phyloP scores from a whole-genome alignment of 1,140 invertebrate species.

The Notospermus geniculatus region DNA sequence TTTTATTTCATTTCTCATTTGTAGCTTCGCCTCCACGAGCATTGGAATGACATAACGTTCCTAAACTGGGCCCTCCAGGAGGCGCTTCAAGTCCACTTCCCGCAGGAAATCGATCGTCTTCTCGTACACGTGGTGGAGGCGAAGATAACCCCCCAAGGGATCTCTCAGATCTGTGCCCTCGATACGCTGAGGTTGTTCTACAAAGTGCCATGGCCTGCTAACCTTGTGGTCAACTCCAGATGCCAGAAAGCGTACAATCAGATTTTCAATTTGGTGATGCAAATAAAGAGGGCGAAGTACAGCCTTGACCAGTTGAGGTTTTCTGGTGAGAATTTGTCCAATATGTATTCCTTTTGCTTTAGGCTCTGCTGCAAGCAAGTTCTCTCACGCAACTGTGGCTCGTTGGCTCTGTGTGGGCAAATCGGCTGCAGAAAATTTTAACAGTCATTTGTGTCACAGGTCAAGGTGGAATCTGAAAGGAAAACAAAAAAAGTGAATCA shows the following conservation, averaged over 20 bases:
- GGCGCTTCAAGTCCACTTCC: conserved; percentile 58
- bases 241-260: conserved; percentile 62
- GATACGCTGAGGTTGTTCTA: not conserved
- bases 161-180: not conserved
- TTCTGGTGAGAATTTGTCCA: conserved; percentile 48
- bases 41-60: conserved; percentile 53
- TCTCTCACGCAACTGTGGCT: too few relatives aligned
- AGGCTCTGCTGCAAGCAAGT: too few relatives aligned
- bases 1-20: too few relatives aligned
- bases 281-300: conserved; percentile 65
- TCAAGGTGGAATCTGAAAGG: too few relatives aligned
- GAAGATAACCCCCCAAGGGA: not conserved
- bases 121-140: not conserved
- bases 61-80: conserved; percentile 60
- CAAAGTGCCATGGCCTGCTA: conserved; percentile 56
- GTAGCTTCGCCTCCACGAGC: conserved; percentile 55
- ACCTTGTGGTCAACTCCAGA: conserved; percentile 60
- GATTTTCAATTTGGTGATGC: conserved; percentile 65
- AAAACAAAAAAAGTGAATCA: too few relatives aligned
- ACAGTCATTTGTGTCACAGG: too few relatives aligned
- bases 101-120: conserved; percentile 45
- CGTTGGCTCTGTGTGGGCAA: too few relatives aligned
- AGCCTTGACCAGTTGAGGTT: conserved; percentile 63
- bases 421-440: too few relatives aligned
- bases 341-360: too few relatives aligned